phyloP scores from a whole-genome alignment of 2,113 vertebrate genomes.

The Dicrurus megarhynchus region DNA sequence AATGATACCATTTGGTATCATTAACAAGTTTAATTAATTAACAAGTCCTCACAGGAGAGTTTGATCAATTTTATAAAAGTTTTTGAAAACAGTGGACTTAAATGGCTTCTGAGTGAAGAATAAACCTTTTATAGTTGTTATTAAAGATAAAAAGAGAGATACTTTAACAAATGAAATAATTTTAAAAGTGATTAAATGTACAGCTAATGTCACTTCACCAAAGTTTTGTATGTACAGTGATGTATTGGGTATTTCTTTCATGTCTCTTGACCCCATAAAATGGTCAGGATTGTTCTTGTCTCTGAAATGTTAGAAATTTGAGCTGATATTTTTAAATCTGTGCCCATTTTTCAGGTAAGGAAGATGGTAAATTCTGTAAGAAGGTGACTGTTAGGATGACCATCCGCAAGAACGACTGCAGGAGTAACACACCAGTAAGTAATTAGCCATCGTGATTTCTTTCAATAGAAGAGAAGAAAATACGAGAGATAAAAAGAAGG shows the following conservation, averaged over 20 bases:
- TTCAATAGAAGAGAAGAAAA: neutral
- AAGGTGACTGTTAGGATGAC: constrained; percentile 98
- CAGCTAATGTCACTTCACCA: neutral
- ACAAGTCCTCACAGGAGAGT: neutral
- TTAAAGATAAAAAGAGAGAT: neutral
- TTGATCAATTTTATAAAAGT: neutral
- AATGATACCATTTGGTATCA: neutral
- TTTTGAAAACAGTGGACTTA: neutral
- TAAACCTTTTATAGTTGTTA: neutral
- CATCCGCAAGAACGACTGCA: constrained; percentile 95
- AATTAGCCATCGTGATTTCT: neutral
- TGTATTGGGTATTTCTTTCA: neutral
- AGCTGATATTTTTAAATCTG: constrained; percentile 10
- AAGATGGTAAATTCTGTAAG: constrained; percentile 97
- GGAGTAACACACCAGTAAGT: constrained; percentile 93
- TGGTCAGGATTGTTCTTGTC: neutral
- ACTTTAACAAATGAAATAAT: neutral
- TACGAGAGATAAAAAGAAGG: neutral
- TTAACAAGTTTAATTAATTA: neutral
- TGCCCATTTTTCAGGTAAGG: constrained; percentile 83
- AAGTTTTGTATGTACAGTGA: neutral
- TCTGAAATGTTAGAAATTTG: neutral
- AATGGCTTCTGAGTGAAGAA: neutral
- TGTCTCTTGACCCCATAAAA: neutral
- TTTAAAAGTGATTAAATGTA: neutral